A percentile compares a stretch with the other conserved stretches of the same genome.
Conservation (phyloP, 2,888 invertebrate species). For the Nomada ferruginata region DNA sequence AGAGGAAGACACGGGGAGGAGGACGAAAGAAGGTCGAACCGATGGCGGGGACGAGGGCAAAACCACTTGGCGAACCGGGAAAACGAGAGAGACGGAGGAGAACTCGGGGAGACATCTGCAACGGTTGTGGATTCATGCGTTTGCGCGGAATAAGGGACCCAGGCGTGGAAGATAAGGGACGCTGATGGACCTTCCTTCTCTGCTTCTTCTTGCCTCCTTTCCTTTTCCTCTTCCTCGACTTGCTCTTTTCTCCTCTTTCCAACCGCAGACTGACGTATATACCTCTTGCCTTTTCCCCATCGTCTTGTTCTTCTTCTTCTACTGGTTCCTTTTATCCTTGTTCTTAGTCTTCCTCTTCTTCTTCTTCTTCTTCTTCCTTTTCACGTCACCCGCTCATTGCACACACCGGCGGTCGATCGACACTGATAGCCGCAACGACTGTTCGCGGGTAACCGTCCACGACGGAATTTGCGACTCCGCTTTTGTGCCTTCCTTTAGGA, state of each 20-base stretch:
- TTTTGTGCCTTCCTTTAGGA: conserved; percentile 58
- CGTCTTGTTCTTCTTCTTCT: conserved; percentile 10
- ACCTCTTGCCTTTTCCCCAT: conserved; percentile 48
- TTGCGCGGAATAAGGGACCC: conserved; percentile 78
- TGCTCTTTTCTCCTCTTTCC: conserved; percentile 40
- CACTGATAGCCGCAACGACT: conserved; percentile 85
- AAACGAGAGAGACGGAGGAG: conserved; percentile 48
- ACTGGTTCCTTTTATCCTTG: neutral
- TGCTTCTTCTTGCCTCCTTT: conserved; percentile 19
- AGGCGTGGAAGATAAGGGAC: conserved; percentile 74
- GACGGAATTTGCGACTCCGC: conserved; percentile 71
- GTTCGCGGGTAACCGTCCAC: conserved; percentile 62
- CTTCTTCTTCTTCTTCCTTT: conserved; percentile 59
- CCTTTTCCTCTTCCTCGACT: conserved; percentile 9
- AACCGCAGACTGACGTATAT: neutral
- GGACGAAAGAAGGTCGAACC: conserved; percentile 44
- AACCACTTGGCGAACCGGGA: conserved; percentile 37
- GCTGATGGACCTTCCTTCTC: conserved; percentile 70
- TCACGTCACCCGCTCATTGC: conserved; percentile 75
- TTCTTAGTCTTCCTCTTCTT: neutral
- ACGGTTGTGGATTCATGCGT: conserved; percentile 74
- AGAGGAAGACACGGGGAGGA: conserved; percentile 44
- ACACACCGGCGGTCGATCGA: conserved; percentile 79
- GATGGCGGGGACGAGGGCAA: conserved; percentile 6
- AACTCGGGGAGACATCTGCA: conserved; percentile 62